Percentiles rank a stretch among this genome's conserved stretches.
Evolutionary conservation across 2,888 invertebrate species (phyloP).

Genomic region (Oegoconia quadripuncta): DNA sequence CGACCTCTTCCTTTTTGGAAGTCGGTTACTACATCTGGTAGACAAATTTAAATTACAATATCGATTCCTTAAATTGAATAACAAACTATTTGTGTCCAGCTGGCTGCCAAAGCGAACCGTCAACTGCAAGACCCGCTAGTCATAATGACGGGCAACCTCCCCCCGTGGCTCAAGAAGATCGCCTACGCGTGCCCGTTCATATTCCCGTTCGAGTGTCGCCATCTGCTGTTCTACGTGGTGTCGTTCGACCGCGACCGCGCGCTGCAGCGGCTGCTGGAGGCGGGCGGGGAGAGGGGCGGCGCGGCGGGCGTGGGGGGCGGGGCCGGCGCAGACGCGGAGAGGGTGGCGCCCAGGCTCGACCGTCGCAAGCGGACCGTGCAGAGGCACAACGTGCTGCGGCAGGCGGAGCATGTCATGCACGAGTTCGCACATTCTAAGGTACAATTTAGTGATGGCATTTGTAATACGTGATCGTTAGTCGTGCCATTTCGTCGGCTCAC

Average conservation of each 20-base stretch:
- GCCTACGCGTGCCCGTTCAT: conserved; percentile 95
- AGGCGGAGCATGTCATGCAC: conserved; percentile 96
- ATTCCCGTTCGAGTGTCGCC: conserved; percentile 98
- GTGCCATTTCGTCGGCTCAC: too few species aligned
- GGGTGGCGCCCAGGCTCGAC: conserved; percentile 96
- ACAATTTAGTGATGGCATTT: too few species aligned
- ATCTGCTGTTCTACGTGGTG: conserved; percentile 97
- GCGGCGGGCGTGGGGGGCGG: conserved; percentile 29
- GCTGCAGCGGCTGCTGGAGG: conserved; percentile 95
- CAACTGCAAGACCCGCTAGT: conserved; percentile 98
- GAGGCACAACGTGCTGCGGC: conserved; percentile 93
- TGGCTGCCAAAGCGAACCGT: conserved; percentile 97
- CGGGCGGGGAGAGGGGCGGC: conserved; percentile 89
- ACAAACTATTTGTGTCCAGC: conserved; percentile 51
- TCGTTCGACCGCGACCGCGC: conserved; percentile 99
- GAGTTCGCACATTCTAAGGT: conserved; percentile 93
- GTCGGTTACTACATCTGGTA: too few species aligned
- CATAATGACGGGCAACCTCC: conserved; percentile 98
- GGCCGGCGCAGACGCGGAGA: conserved; percentile 80
- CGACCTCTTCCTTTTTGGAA: too few species aligned
- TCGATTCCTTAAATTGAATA: too few species aligned
- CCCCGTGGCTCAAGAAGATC: conserved; percentile 95
- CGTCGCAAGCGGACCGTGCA: conserved; percentile 94
- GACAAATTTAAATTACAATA: too few species aligned
- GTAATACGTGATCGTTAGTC: too few species aligned